Evolutionary conservation across 2,797 vertebrate species (phyloP).

Genomic region (Chiloscyllium punctatum): DNA sequence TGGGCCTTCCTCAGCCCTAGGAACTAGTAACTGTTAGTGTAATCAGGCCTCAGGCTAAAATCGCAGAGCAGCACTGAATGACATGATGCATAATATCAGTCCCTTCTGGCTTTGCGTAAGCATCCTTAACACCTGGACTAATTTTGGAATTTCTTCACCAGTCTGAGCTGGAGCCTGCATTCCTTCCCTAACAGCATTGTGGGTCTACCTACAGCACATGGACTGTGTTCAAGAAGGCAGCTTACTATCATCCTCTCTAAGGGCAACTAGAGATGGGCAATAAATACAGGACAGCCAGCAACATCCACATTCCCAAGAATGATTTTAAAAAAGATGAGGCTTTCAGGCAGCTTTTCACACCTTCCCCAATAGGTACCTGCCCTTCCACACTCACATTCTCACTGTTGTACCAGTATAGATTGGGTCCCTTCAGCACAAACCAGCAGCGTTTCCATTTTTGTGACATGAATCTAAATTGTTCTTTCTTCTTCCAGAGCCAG

Average conservation of each 20-base stretch:
- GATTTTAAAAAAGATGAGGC: neutral
- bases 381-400: slow-evolving; percentile 64
- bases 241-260: too few species aligned
- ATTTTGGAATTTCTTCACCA: neutral
- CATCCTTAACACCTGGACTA: neutral
- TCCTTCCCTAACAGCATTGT: too few species aligned
- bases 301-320: too few species aligned
- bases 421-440: slow-evolving; percentile 82
- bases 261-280: too few species aligned
- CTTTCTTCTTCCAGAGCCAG: slow-evolving; percentile 90
- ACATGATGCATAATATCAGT: neutral
- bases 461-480: slow-evolving; percentile 70
- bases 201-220: too few species aligned
- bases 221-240: too few species aligned
- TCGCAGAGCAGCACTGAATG: neutral
- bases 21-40: neutral
- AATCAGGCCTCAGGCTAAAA: neutral
- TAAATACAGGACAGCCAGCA: too few species aligned
- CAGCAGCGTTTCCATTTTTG: slow-evolving; percentile 94
- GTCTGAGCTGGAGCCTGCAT: neutral
- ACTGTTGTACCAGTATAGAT: slow-evolving; percentile 82
- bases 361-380: neutral
- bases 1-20: neutral
- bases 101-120: neutral
- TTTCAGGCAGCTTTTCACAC: neutral